Conservation (phyloP, 2,797 vertebrate genomes). For the Fistularia tabacaria region DNA sequence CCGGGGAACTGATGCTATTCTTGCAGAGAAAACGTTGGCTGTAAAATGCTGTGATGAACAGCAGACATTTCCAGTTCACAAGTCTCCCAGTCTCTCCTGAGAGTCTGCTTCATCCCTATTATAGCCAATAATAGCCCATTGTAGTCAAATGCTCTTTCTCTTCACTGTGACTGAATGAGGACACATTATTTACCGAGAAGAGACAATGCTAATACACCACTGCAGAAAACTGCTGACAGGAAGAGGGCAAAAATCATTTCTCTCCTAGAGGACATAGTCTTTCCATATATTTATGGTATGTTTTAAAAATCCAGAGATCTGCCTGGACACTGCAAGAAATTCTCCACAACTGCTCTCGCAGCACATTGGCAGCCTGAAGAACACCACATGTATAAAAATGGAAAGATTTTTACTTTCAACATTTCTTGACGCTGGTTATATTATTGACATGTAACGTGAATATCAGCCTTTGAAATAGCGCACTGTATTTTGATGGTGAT, state of each 20-base stretch:
- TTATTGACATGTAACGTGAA: too few relatives aligned
- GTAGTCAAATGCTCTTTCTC: slow-evolving; percentile 86
- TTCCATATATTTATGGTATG: slow-evolving; percentile 75
- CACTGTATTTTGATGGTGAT: not conserved
- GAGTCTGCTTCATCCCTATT: slow-evolving; percentile 85
- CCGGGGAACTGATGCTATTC: slow-evolving; percentile 66
- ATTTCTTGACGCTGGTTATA: too few relatives aligned
- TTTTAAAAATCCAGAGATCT: slow-evolving; percentile 64
- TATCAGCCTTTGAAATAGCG: slow-evolving; percentile 1
- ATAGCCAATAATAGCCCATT: slow-evolving; percentile 89
- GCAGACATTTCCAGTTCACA: slow-evolving; percentile 85
- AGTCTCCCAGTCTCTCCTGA: slow-evolving; percentile 81
- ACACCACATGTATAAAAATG: too few relatives aligned
- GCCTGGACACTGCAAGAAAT: slow-evolving; percentile 57
- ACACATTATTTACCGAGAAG: slow-evolving; percentile 82
- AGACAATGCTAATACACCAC: slow-evolving; percentile 75
- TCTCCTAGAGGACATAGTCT: slow-evolving; percentile 64
- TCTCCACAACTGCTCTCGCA: slow-evolving; percentile 38
- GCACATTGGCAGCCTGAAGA: too few relatives aligned
- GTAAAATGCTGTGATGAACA: slow-evolving; percentile 78
- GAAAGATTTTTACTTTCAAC: too few relatives aligned
- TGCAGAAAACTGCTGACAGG: slow-evolving; percentile 79
- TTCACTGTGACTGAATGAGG: slow-evolving; percentile 83
- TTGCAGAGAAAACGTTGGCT: slow-evolving; percentile 68
- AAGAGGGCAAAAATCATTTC: slow-evolving; percentile 74